Conservation (phyloP, 2,888 invertebrate genomes). For the Germaria angustata region DNA sequence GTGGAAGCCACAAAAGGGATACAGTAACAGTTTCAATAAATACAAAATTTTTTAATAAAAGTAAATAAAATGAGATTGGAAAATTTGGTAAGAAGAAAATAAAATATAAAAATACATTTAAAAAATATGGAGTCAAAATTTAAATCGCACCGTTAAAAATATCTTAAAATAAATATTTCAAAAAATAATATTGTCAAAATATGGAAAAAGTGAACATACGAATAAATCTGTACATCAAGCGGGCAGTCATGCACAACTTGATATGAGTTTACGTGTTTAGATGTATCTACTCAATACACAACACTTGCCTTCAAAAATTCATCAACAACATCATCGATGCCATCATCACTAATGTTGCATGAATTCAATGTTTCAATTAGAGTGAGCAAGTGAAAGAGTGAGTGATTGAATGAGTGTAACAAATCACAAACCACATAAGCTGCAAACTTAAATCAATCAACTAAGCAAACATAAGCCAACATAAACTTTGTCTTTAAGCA, state of each 20-base stretch:
- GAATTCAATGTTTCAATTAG: neutral
- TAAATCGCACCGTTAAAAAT: neutral
- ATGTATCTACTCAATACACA: slow-evolving; percentile 22
- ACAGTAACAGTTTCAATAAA: slow-evolving; percentile 48
- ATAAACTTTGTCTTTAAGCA: slow-evolving; percentile 57
- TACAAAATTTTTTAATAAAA: slow-evolving; percentile 4
- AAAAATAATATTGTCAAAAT: neutral
- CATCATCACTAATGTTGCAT: slow-evolving; percentile 10
- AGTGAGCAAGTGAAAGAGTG: neutral
- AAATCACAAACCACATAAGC: slow-evolving; percentile 62
- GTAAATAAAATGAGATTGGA: slow-evolving; percentile 49
- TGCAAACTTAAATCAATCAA: slow-evolving; percentile 66
- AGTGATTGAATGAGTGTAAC: slow-evolving; percentile 32
- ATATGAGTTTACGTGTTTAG: slow-evolving; percentile 38
- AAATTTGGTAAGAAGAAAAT: slow-evolving; percentile 58
- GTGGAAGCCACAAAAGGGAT: slow-evolving; percentile 62
- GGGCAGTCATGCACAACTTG: slow-evolving; percentile 32
- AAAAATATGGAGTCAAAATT: slow-evolving; percentile 25
- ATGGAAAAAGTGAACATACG: slow-evolving; percentile 6
- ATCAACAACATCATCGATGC: neutral
- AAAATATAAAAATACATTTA: neutral
- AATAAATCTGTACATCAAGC: slow-evolving; percentile 11
- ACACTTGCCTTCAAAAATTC: slow-evolving; percentile 30
- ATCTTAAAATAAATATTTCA: slow-evolving; percentile 1
- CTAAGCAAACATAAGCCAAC: slow-evolving; percentile 60